phyloP scores from a whole-genome alignment of 2,888 invertebrate species.

The Polietes domitor region DNA sequence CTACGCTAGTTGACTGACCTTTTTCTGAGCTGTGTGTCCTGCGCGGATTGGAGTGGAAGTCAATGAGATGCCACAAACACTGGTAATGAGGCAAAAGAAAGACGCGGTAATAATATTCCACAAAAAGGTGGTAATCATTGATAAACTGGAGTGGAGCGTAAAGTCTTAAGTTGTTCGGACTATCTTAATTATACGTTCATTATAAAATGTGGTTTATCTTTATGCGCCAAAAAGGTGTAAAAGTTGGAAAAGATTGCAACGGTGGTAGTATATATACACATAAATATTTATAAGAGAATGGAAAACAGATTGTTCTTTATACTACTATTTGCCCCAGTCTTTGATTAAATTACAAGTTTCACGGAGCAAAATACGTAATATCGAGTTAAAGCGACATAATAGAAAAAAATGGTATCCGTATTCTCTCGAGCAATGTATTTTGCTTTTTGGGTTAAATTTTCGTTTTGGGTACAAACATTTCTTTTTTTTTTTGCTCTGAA shows the following conservation, averaged over 20 bases:
- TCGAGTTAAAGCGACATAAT: neutral
- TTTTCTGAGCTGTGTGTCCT: slow-evolving; percentile 32
- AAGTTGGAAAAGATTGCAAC: slow-evolving; percentile 30
- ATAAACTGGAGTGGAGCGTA: slow-evolving; percentile 50
- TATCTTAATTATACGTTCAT: slow-evolving; percentile 61
- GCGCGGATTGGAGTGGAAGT: neutral
- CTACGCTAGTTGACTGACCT: slow-evolving; percentile 36
- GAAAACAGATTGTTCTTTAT: slow-evolving; percentile 52
- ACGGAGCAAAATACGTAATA: neutral
- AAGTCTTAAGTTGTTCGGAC: slow-evolving; percentile 40
- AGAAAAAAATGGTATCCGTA: neutral
- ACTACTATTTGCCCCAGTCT: neutral
- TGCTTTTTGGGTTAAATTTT: neutral
- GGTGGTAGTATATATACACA: slow-evolving; percentile 12
- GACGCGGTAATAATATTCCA: slow-evolving; percentile 29
- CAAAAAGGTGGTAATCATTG: slow-evolving; percentile 51
- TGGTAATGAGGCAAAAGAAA: slow-evolving; percentile 29
- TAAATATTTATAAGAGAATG: slow-evolving; percentile 38
- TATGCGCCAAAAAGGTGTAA: slow-evolving; percentile 47
- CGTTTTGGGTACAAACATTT: neutral
- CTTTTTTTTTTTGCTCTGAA: neutral
- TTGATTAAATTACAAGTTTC: neutral
- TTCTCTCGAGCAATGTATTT: neutral
- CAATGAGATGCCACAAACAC: slow-evolving; percentile 26
- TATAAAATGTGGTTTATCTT: slow-evolving; percentile 53